These are phyloP conservation scores for Falco rusticolus DNA, from an alignment of 2,797 vertebrate species.

Conservation along the genomic window DNA sequence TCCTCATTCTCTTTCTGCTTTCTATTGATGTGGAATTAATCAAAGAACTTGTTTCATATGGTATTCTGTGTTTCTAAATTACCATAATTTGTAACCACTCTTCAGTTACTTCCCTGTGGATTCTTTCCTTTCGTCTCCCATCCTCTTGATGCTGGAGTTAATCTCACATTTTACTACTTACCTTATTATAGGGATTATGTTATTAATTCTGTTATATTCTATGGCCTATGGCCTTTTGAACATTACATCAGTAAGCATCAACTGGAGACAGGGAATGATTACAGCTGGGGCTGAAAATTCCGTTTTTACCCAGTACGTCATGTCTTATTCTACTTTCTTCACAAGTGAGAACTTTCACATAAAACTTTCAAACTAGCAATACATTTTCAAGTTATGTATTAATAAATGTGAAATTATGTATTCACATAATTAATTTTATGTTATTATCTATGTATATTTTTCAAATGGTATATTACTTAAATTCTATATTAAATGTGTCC, in stretches of 20 bases:
- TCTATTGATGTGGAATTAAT: neutral
- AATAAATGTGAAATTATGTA: neutral
- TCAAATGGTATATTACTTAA: neutral
- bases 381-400: neutral
- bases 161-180: neutral
- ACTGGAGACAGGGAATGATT: neutral
- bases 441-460: neutral
- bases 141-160: neutral
- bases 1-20: neutral
- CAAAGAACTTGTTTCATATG: neutral
- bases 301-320: neutral
- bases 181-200: neutral
- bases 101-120: neutral
- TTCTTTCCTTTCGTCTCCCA: neutral
- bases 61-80: neutral
- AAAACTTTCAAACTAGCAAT: neutral
- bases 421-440: neutral
- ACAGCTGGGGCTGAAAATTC: neutral
- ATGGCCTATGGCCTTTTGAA: neutral
- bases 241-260: neutral
- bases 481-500: neutral
- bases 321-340: neutral
- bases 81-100: neutral
- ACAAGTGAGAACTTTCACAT: neutral
- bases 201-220: neutral